Evolutionary conservation across 2,888 invertebrate genomes (phyloP).

Genomic region (Acleris emargana): DNA sequence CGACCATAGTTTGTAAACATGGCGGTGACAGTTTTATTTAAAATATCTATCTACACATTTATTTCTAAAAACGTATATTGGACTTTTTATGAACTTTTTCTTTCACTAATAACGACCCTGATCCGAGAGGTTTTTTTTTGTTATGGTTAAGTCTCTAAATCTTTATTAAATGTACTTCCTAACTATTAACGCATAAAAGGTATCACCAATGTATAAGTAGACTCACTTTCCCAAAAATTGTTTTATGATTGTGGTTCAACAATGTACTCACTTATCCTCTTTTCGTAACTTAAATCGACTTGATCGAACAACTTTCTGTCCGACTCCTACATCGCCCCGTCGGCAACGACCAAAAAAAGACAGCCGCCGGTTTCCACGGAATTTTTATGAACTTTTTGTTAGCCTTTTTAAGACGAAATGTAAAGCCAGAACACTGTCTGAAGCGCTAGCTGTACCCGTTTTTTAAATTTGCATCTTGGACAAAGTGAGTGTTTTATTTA

Average conservation of each 20-base stretch:
- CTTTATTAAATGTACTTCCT: too few relatives aligned
- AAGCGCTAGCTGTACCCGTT: background rate
- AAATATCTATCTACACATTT: too few relatives aligned
- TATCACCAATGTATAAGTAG: background rate
- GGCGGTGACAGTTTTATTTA: too few relatives aligned
- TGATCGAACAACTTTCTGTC: constrained; percentile 69
- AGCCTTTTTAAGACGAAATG: constrained; percentile 63
- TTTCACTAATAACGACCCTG: too few relatives aligned
- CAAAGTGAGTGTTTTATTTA: background rate
- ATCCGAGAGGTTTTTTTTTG: too few relatives aligned
- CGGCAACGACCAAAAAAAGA: constrained; percentile 66
- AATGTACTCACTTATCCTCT: constrained; percentile 43
- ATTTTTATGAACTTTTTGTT: constrained; percentile 77
- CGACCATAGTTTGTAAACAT: background rate
- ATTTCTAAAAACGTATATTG: too few relatives aligned
- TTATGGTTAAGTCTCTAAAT: too few relatives aligned
- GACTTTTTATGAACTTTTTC: too few relatives aligned
- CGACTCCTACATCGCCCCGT: constrained; percentile 60
- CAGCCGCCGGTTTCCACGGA: constrained; percentile 60
- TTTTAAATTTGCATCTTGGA: constrained; percentile 24
- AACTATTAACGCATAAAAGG: background rate
- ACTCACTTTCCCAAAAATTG: background rate
- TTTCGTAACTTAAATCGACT: constrained; percentile 78
- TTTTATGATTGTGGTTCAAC: constrained; percentile 16
- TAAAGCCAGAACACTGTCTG: constrained; percentile 52